These are phyloP conservation scores for Diprion similis DNA, from an alignment of 1,140 invertebrate species.

Conservation along the genomic window DNA sequence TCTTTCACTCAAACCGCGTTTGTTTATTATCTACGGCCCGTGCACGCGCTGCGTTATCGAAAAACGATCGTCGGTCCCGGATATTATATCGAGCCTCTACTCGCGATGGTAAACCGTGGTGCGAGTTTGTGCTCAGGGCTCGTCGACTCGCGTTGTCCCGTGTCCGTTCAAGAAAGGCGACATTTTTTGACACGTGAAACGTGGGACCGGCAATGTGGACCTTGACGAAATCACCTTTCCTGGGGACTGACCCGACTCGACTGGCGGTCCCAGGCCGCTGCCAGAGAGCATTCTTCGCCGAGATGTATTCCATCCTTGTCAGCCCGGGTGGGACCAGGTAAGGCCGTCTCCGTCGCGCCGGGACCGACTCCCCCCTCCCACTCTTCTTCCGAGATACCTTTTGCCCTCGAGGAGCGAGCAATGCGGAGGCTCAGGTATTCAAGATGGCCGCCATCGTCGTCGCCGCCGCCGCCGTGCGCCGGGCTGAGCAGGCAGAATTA, in stretches of 20 bases:
- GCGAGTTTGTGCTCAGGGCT: neutral
- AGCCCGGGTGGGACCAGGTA: slow-evolving; percentile 37
- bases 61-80: too few relatives aligned
- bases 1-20: neutral
- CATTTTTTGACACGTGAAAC: slow-evolving; percentile 16
- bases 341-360: slow-evolving; percentile 57
- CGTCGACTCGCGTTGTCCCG: neutral
- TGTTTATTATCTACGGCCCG: neutral
- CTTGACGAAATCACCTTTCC: slow-evolving; percentile 44
- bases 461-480: slow-evolving; percentile 3
- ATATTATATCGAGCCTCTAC: too few relatives aligned
- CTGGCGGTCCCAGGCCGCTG: slow-evolving; percentile 49
- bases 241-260: slow-evolving; percentile 58
- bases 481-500: slow-evolving; percentile 13
- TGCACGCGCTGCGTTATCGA: too few relatives aligned
- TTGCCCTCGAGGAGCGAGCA: slow-evolving; percentile 64
- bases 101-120: too few relatives aligned
- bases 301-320: neutral
- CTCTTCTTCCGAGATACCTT: slow-evolving; percentile 57
- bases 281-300: slow-evolving; percentile 53
- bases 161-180: slow-evolving; percentile 23
- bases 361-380: slow-evolving; percentile 41
- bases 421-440: slow-evolving; percentile 63
- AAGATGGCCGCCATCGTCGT: slow-evolving; percentile 55
- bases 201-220: slow-evolving; percentile 11